Percentiles rank a stretch among this genome's conserved stretches.
Evolutionary conservation across 2,888 invertebrate species (phyloP).

Genomic region (Aporophyla lueneburgensis): DNA sequence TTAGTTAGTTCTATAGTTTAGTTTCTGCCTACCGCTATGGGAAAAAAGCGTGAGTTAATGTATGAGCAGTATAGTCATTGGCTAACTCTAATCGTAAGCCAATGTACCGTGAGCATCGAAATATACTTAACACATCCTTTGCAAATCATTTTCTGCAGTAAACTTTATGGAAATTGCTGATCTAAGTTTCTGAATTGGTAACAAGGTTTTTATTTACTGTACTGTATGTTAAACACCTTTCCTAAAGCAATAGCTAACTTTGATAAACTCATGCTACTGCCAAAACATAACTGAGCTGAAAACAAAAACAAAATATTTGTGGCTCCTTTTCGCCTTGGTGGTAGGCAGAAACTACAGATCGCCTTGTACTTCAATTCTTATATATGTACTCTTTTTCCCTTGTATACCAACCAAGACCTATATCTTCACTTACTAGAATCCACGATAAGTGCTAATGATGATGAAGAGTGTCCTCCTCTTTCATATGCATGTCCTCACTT

Average conservation of each 20-base stretch:
- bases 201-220: slow-evolving; percentile 7
- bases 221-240: background rate
- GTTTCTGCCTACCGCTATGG: too few species aligned
- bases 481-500: background rate
- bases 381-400: background rate
- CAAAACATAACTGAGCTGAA: background rate
- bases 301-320: background rate
- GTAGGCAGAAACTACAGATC: background rate
- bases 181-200: slow-evolving; percentile 2
- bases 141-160: background rate
- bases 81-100: background rate
- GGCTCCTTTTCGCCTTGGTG: background rate
- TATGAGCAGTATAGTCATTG: background rate
- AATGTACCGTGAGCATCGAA: background rate
- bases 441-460: too few species aligned
- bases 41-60: too few species aligned
- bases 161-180: background rate
- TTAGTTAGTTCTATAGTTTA: too few species aligned
- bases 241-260: background rate
- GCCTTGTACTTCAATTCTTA: background rate
- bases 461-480: too few species aligned
- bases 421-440: too few species aligned
- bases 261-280: background rate
- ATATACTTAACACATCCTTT: background rate
- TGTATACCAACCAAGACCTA: too few species aligned